phyloP scores from a whole-genome alignment of 2,888 invertebrate species.

The Melanostoma mellinum region DNA sequence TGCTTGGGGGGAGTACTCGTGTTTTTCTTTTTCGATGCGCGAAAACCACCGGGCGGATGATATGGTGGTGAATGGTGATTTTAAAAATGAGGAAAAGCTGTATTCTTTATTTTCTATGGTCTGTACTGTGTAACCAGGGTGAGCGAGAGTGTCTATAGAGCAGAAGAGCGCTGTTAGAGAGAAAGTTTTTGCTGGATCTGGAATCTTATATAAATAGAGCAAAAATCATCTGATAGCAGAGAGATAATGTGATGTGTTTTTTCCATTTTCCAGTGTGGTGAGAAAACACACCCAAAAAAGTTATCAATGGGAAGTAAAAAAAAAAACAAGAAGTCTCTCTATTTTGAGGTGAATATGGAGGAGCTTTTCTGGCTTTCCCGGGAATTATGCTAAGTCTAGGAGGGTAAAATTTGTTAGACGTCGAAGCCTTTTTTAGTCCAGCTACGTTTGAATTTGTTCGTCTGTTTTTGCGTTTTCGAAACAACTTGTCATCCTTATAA shows the following conservation, averaged over 20 bases:
- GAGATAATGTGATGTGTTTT: constrained; percentile 25
- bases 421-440: not conserved
- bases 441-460: not conserved
- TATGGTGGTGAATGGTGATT: constrained; percentile 19
- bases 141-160: constrained; percentile 44
- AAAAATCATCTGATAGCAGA: constrained; percentile 28
- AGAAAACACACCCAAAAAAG: constrained; percentile 68
- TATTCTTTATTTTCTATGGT: constrained; percentile 43
- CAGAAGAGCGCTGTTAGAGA: constrained; percentile 23
- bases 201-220: not conserved
- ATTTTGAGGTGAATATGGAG: constrained; percentile 10
- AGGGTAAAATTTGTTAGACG: no score
- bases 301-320: constrained; percentile 27
- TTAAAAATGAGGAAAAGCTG: constrained; percentile 59
- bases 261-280: constrained; percentile 58
- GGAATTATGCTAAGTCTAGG: constrained; percentile 56
- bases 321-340: not conserved
- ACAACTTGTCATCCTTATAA: no score
- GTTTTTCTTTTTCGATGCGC: constrained; percentile 63
- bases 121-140: constrained; percentile 60
- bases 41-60: constrained; percentile 54
- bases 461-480: not conserved
- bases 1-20: constrained; percentile 59
- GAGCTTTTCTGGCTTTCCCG: constrained; percentile 62
- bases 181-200: constrained; percentile 19